Percentiles rank a stretch among this genome's conserved stretches.
phyloP scores from a whole-genome alignment of 1,140 invertebrate genomes.

The Listronotus bonariensis region DNA sequence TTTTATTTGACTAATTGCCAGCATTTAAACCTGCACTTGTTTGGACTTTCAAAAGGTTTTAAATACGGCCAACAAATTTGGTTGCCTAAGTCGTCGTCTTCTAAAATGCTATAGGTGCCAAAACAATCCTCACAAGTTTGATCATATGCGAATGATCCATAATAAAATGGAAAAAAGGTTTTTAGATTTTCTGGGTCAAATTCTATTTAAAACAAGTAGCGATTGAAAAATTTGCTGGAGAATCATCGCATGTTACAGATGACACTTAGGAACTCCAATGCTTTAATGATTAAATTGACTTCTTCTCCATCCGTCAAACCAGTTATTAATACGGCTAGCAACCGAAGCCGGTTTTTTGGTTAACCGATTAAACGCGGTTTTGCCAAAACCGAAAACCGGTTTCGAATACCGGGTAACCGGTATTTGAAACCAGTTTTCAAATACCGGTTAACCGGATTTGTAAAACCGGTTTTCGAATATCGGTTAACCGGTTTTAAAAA shows the following conservation, averaged over 20 bases:
- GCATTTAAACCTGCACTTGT: slow-evolving; percentile 33
- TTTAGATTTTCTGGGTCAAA: slow-evolving; percentile 17
- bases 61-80: slow-evolving; percentile 23
- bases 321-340: too few species aligned
- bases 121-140: slow-evolving; percentile 33
- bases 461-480: too few species aligned
- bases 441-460: too few species aligned
- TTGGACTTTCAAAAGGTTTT: slow-evolving; percentile 30
- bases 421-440: too few species aligned
- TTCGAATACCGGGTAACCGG: too few species aligned
- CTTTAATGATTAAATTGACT: slow-evolving; percentile 38
- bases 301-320: slow-evolving; percentile 19
- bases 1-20: slow-evolving; percentile 38
- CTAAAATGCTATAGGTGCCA: slow-evolving; percentile 5
- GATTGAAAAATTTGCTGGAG: slow-evolving; percentile 42
- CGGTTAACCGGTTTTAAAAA: too few species aligned
- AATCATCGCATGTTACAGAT: slow-evolving; percentile 50
- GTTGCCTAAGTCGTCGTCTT: background rate
- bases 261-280: slow-evolving; percentile 40
- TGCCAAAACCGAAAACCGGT: too few species aligned
- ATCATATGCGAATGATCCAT: slow-evolving; percentile 33
- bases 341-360: too few species aligned
- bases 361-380: too few species aligned
- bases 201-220: slow-evolving; percentile 39
- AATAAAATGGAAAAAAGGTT: slow-evolving; percentile 13